Evolutionary conservation across 2,888 invertebrate species (phyloP), one percentile per base, ranked within the genome.

Genomic region (Zeuzera pyrina): DNA sequence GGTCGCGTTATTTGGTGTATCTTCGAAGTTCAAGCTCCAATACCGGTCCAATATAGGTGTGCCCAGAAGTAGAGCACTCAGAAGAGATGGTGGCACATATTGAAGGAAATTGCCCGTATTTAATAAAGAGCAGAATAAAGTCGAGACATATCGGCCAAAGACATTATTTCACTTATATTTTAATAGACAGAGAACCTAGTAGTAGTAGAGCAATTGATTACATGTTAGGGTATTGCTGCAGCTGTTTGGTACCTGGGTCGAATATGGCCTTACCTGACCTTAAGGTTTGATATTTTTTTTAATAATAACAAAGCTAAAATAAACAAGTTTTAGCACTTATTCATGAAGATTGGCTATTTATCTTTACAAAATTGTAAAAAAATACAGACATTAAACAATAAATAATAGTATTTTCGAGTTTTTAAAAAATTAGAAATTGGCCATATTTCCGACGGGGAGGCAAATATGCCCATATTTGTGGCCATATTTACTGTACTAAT

Each of bases 361-460:
- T 19, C 19, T 6, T 19, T 5, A 19, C 19, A 30, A 52, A 45
- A 24, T 70, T 72, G 70, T 57, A 58, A 25, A 57, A 61, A 35
- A 49, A n/a, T n/a, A n/a, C n/a, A n/a, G n/a, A n/a, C n/a, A n/a
- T n/a, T n/a, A n/a, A n/a, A n/a, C n/a, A n/a, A n/a, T n/a, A n/a
- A n/a, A n/a, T n/a, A 19, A 19, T 6, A 8, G 5, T 19, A 19
- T 19, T 4, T 19, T 19, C 19, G 5, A 5, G 5, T 19, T 19
- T 19, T 19, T 19, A 19, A 19, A 19, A 19, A 19, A 19, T 6
- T 4, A 6, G 19, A 19, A 19, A 19, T 6, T 19, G 19, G 19
- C 19, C 19, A 19, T 19, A 19, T 19, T 19, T 19, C 8, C 19
- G 19, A 5, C 19, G 19, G 19, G 5, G 5, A 19, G 19, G 19